phyloP scores from a whole-genome alignment of 1,140 invertebrate genomes.

The Leptinotarsa lineolata region DNA sequence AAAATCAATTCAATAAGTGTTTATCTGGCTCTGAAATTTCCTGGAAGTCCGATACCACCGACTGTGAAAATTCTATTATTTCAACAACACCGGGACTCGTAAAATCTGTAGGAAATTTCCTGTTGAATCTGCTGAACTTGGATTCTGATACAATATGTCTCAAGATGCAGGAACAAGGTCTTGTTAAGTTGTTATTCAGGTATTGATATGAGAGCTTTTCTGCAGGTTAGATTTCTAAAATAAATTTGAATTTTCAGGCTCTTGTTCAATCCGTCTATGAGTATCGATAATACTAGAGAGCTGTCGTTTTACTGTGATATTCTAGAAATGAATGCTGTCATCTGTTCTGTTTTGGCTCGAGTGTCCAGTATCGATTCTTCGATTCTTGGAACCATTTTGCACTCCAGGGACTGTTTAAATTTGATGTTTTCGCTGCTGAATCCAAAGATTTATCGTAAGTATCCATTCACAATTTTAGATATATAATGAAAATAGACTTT shows the following conservation, averaged over 20 bases:
- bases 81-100: constrained; percentile 58
- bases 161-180: constrained; percentile 39
- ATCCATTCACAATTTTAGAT: constrained; percentile 10
- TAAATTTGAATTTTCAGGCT: constrained; percentile 49
- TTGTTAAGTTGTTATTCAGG: constrained; percentile 44
- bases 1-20: constrained; percentile 15
- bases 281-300: constrained; percentile 48
- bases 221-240: no score
- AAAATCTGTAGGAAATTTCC: constrained; percentile 54
- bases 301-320: constrained; percentile 56
- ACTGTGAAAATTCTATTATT: constrained; percentile 11
- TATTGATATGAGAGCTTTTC: constrained; percentile 2
- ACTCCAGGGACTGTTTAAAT: constrained; percentile 58
- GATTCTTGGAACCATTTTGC: constrained; percentile 55
- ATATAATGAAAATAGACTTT: no score
- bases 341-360: constrained; percentile 58
- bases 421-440: constrained; percentile 57
- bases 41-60: constrained; percentile 7
- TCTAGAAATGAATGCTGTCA: constrained; percentile 59
- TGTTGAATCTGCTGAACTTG: constrained; percentile 58
- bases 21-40: constrained; percentile 10
- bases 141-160: constrained; percentile 43
- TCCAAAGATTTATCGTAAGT: constrained; percentile 58
- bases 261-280: constrained; percentile 48
- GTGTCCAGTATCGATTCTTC: constrained; percentile 52